A percentile compares a stretch with the other conserved stretches of the same genome.
phyloP scores from a whole-genome alignment of 2,888 invertebrate species.

The Nysson spinosus region DNA sequence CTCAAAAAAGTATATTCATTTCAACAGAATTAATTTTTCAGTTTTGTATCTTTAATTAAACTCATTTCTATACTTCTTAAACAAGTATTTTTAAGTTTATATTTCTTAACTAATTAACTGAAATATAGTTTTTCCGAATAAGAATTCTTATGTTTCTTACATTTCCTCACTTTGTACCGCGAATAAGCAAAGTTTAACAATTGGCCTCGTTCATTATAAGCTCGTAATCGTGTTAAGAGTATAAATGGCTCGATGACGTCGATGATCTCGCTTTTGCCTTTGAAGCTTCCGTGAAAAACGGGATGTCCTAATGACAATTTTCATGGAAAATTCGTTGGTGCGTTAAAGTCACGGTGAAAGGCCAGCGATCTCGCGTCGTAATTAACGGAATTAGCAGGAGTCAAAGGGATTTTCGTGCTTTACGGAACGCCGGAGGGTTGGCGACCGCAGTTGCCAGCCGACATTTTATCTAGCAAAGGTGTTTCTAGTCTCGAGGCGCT shows the following conservation, averaged over 20 bases:
- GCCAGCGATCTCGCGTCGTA: conserved; percentile 23
- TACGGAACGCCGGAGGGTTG: conserved; percentile 31
- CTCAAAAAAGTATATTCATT: no score
- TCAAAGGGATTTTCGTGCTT: conserved; percentile 57
- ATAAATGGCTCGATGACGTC: conserved; percentile 3
- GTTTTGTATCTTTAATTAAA: no score
- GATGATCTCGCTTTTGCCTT: not conserved
- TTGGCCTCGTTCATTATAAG: no score
- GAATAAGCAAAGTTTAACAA: no score
- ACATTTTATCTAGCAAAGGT: conserved; percentile 44
- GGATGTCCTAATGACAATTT: conserved; percentile 19
- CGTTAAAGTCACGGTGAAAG: conserved; percentile 2
- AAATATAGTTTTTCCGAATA: no score
- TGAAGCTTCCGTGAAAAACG: not conserved
- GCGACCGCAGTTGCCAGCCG: conserved; percentile 24
- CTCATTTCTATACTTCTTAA: no score
- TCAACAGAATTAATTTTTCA: no score
- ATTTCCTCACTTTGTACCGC: no score
- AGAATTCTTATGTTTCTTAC: no score
- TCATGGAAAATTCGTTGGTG: conserved; percentile 21
- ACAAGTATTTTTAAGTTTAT: no score
- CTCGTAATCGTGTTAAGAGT: not conserved
- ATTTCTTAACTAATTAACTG: no score
- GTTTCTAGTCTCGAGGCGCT: conserved; percentile 16
- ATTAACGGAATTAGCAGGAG: conserved; percentile 56